Evolutionary conservation across 2,797 vertebrate genomes (phyloP).

Genomic region (Sebastiscus tertius): DNA sequence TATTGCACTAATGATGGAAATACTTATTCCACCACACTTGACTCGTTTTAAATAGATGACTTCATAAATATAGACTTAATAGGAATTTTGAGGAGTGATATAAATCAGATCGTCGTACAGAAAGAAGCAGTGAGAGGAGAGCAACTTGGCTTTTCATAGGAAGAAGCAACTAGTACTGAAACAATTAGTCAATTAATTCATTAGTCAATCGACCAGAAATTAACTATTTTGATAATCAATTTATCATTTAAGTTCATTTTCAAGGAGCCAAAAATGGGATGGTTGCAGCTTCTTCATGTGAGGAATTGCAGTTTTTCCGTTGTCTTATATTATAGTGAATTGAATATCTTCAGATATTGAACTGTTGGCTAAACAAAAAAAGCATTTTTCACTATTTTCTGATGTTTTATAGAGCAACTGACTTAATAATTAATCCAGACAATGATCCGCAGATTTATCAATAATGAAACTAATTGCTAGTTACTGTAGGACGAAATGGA

Average conservation of each 20-base stretch:
- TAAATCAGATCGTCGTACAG: background rate
- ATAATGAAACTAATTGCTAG: background rate
- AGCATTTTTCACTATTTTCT: background rate
- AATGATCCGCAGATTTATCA: background rate
- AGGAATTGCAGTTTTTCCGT: background rate
- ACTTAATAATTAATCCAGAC: background rate
- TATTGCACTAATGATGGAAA: background rate
- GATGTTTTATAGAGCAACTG: background rate
- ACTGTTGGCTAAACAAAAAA: background rate
- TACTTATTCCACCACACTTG: background rate
- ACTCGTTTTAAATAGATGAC: background rate
- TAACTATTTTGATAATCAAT: background rate
- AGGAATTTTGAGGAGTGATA: background rate
- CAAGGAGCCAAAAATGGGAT: background rate
- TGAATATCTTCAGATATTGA: background rate
- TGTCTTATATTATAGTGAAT: background rate
- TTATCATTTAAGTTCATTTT: background rate
- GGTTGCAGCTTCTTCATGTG: background rate
- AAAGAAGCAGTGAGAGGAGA: background rate
- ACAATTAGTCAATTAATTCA: background rate
- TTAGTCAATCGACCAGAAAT: background rate
- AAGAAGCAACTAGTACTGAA: background rate
- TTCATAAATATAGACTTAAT: background rate
- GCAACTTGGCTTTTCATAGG: background rate
- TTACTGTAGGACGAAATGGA: background rate